Percentiles rank a stretch among this genome's conserved stretches.
Conservation (phyloP, 2,888 invertebrate genomes). For the Mimas tiliae region DNA sequence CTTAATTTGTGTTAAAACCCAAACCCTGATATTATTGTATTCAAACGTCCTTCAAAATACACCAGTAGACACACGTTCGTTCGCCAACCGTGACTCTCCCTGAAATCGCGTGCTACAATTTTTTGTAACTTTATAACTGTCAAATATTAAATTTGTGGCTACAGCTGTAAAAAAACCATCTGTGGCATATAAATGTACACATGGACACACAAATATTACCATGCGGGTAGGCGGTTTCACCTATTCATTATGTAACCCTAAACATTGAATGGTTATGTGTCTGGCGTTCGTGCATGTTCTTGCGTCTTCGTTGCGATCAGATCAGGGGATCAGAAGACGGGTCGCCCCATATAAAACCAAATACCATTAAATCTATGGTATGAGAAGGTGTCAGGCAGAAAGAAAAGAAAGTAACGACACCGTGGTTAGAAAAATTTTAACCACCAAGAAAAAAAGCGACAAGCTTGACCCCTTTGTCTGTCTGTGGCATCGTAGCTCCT, state of each 20-base stretch:
- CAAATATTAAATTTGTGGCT: not conserved
- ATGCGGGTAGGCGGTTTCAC: not conserved
- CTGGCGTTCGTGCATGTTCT: not conserved
- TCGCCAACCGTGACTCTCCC: not conserved
- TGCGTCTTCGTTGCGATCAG: not conserved
- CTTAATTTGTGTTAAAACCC: not conserved
- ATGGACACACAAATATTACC: not conserved
- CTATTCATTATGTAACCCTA: not conserved
- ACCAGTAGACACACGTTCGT: not conserved
- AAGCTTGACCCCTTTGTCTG: too few relatives aligned
- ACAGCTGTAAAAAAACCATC: not conserved
- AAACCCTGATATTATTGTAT: not conserved
- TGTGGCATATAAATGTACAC: not conserved
- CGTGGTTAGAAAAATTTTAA: too few relatives aligned
- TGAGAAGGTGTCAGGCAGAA: too few relatives aligned
- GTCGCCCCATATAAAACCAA: too few relatives aligned
- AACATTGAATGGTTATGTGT: constrained; percentile 3
- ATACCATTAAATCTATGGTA: too few relatives aligned
- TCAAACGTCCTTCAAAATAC: not conserved
- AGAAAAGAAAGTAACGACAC: too few relatives aligned
- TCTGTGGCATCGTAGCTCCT: too few relatives aligned
- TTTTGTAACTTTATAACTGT: not conserved
- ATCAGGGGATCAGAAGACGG: too few relatives aligned
- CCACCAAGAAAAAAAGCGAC: too few relatives aligned
- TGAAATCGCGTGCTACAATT: not conserved